Evolutionary conservation across 1,140 invertebrate species (phyloP).

Genomic region (Himalopsyche phryganea): DNA sequence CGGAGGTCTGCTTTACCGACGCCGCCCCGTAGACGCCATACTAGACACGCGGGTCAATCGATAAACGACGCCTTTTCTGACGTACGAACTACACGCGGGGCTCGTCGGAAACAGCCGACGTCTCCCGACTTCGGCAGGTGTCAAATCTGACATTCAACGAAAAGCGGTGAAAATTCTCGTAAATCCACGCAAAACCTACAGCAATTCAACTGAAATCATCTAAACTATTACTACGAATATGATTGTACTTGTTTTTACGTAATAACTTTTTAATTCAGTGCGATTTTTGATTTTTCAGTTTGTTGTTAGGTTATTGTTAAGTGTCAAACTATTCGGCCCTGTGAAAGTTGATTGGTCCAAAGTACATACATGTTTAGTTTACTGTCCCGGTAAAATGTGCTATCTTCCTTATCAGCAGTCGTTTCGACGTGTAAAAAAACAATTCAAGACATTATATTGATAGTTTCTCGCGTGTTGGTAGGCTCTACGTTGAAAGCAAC

Average conservation of each 20-base stretch:
- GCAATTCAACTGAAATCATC: neutral
- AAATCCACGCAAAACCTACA: too few relatives aligned
- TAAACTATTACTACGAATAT: neutral
- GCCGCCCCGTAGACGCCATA: constrained; percentile 18
- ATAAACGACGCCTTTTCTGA: constrained; percentile 21
- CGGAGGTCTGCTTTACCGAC: constrained; percentile 22
- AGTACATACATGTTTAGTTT: constrained; percentile 7
- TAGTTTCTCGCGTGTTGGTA: neutral
- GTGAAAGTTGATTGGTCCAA: constrained; percentile 1
- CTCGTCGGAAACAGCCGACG: constrained; percentile 16
- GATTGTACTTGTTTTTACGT: too few relatives aligned
- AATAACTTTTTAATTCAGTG: too few relatives aligned
- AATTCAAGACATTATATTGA: neutral
- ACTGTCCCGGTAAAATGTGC: neutral
- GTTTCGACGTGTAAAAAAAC: neutral
- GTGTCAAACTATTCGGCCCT: constrained; percentile 22
- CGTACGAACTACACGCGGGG: constrained; percentile 9
- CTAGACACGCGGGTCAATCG: constrained; percentile 16
- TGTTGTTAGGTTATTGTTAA: constrained; percentile 28
- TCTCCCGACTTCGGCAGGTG: constrained; percentile 25
- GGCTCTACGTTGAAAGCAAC: neutral
- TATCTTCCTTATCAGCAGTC: neutral
- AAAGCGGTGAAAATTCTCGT: constrained; percentile 18
- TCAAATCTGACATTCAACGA: constrained; percentile 33
- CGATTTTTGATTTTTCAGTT: neutral